These are phyloP conservation scores for Scelioninae gen. 1 DNA, from an alignment of 2,888 invertebrate species.

Conservation along the genomic window DNA sequence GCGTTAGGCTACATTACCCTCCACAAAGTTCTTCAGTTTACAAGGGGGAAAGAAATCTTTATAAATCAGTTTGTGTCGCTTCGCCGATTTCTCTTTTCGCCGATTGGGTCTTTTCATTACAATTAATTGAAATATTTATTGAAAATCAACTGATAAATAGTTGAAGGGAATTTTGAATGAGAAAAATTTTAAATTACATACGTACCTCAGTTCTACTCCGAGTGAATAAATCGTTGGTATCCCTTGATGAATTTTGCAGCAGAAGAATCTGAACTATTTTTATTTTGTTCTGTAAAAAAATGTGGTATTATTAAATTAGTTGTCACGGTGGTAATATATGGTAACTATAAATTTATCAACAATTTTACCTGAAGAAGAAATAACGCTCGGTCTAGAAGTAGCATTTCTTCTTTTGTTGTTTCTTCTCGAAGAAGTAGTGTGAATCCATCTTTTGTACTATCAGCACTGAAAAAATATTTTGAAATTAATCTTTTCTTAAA, in stretches of 20 bases:
- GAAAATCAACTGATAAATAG: neutral
- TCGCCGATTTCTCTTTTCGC: slow-evolving; percentile 40
- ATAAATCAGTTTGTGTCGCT: slow-evolving; percentile 29
- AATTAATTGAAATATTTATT: slow-evolving; percentile 5
- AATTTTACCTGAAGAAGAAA: slow-evolving; percentile 83
- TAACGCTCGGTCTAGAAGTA: slow-evolving; percentile 85
- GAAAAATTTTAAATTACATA: neutral
- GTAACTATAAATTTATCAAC: neutral
- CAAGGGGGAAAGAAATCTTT: slow-evolving; percentile 41
- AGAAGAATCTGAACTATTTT: slow-evolving; percentile 78
- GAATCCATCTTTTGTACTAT: slow-evolving; percentile 84
- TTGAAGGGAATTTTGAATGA: neutral
- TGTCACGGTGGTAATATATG: slow-evolving; percentile 6
- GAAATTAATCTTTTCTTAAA: too few species aligned
- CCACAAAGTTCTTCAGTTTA: slow-evolving; percentile 28
- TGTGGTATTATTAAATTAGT: neutral
- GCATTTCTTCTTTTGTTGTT: slow-evolving; percentile 85
- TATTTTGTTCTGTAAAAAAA: slow-evolving; percentile 77
- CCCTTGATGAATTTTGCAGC: slow-evolving; percentile 74
- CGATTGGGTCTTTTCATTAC: slow-evolving; percentile 6
- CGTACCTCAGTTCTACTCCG: slow-evolving; percentile 81
- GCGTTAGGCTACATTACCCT: slow-evolving; percentile 54
- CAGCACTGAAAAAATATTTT: slow-evolving; percentile 79
- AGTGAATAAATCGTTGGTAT: slow-evolving; percentile 77
- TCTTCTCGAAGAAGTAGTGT: slow-evolving; percentile 85